phyloP scores from a whole-genome alignment of 2,113 vertebrate genomes.

The Oryzias celebensis region DNA sequence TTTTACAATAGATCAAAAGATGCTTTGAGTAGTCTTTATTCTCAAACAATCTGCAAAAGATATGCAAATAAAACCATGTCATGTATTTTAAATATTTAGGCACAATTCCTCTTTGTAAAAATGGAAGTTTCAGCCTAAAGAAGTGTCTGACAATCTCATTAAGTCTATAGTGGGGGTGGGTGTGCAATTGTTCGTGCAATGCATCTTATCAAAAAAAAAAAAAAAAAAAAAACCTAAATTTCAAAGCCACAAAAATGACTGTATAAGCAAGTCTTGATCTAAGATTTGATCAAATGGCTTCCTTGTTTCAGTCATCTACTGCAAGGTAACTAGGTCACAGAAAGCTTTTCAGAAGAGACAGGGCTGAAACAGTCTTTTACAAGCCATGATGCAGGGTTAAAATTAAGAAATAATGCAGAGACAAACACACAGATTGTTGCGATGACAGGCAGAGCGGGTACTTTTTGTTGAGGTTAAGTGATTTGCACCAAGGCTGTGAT shows the following conservation, averaged over 20 bases:
- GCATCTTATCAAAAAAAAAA: too few relatives aligned
- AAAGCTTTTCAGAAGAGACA: not conserved
- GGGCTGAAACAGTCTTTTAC: constrained; percentile 5
- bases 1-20: too few relatives aligned
- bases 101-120: constrained; percentile 33
- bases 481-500: constrained; percentile 44
- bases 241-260: constrained; percentile 18
- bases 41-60: not conserved
- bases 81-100: constrained; percentile 41
- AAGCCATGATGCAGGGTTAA: constrained; percentile 8
- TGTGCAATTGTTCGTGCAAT: constrained; percentile 32
- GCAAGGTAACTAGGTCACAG: too few relatives aligned
- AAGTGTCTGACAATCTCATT: too few relatives aligned
- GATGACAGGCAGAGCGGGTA: constrained; percentile 17
- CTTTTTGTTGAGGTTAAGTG: constrained; percentile 38
- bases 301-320: constrained; percentile 20
- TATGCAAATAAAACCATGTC: constrained; percentile 16
- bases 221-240: constrained; percentile 12
- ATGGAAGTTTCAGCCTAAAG: not conserved
- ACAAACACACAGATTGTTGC: constrained; percentile 10
- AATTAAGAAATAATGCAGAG: not conserved
- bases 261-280: constrained; percentile 9
- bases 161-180: constrained; percentile 18
- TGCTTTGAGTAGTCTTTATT: too few relatives aligned
- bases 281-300: constrained; percentile 24